Conservation (phyloP, 2,888 invertebrate species). For the Myathropa florea region DNA sequence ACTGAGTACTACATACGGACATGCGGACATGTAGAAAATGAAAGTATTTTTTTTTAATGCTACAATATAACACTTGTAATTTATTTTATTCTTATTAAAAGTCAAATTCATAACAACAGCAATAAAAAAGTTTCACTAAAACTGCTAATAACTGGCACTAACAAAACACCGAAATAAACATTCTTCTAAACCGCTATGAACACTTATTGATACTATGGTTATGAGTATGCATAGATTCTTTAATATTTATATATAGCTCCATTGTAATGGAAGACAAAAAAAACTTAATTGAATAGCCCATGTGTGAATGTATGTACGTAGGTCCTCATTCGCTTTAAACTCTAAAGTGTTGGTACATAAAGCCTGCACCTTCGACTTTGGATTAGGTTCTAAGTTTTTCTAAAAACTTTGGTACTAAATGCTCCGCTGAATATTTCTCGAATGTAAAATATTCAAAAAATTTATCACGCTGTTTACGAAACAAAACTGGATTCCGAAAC, state of each 20-base stretch:
- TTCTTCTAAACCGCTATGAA: neutral
- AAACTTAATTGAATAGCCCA: neutral
- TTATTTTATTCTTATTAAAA: neutral
- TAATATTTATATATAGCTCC: neutral
- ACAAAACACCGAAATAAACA: neutral
- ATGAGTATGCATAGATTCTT: neutral
- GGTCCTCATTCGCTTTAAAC: neutral
- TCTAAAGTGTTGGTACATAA: neutral
- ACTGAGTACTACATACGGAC: neutral
- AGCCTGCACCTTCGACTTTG: neutral
- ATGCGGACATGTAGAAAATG: neutral
- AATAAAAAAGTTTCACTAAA: neutral
- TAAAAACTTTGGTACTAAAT: conserved; percentile 79
- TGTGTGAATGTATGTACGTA: neutral
- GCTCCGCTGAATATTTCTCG: conserved; percentile 79
- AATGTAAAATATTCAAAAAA: conserved; percentile 79
- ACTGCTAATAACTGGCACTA: neutral
- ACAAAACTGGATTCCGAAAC: conserved; percentile 81
- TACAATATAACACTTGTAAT: neutral
- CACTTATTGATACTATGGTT: neutral
- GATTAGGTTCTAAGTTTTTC: conserved; percentile 77
- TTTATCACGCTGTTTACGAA: conserved; percentile 78
- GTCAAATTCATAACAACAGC: neutral
- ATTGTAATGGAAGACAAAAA: conserved; percentile 44
- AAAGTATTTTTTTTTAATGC: too few relatives aligned